Conservation (phyloP, 2,113 vertebrate genomes). For the Grantiella picta region DNA sequence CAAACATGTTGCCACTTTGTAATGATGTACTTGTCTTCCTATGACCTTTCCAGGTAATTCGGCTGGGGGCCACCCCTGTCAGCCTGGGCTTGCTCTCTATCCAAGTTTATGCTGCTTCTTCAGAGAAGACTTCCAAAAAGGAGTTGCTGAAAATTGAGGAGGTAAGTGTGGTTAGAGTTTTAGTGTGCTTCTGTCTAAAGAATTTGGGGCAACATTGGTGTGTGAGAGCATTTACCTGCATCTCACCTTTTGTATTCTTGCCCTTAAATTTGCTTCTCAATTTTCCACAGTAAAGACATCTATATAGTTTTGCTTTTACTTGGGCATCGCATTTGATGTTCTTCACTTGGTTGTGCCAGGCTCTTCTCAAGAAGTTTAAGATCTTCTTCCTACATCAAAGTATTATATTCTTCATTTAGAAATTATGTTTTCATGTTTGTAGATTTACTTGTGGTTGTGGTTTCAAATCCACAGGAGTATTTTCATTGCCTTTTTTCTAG, state of each 20-base stretch:
- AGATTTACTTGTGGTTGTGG: background rate
- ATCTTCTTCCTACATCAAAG: background rate
- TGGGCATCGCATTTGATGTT: background rate
- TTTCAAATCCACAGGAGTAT: background rate
- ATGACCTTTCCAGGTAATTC: conserved; percentile 73
- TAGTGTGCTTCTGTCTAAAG: background rate
- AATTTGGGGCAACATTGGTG: background rate
- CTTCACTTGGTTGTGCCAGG: background rate
- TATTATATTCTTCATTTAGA: background rate
- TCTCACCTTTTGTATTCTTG: background rate
- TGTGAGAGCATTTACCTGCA: background rate
- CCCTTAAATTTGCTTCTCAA: background rate
- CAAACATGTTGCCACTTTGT: background rate
- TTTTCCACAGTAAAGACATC: background rate
- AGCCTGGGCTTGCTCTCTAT: conserved; percentile 72
- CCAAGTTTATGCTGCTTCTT: conserved; percentile 77
- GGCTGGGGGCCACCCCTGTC: conserved; percentile 71
- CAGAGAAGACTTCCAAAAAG: conserved; percentile 73
- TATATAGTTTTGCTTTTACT: background rate
- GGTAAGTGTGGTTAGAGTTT: conserved; percentile 62
- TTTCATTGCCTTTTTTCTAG: background rate
- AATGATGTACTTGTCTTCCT: background rate
- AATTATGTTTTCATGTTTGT: background rate
- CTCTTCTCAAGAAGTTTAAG: too few species aligned
- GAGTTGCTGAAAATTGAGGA: conserved; percentile 78